Base-by-base conservation (phyloP, 2,888 invertebrate species). In the Drosophila borborema region DNA sequence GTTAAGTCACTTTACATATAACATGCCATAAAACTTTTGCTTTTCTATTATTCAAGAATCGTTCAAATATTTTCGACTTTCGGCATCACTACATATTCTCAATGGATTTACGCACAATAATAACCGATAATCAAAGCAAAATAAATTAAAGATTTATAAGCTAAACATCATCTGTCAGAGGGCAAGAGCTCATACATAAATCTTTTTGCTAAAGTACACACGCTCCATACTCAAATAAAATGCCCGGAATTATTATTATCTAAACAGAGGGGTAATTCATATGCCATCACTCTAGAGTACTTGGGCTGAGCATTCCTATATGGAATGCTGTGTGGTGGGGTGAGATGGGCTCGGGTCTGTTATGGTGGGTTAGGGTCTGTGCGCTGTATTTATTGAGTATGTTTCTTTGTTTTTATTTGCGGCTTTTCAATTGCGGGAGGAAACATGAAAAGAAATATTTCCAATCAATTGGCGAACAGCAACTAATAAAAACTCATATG, bases 371-470 rank as follows among this genome's bases (percentile, higher is more conserved):
- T 9, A 28, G 36, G 38, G 53, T 31, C 45, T 23, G 55, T 12
- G 34, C 14, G 16, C 28, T 40, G 48, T 70, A 51, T 67, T 63
- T 81, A 61, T 81, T 49, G 63, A 59, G 45, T 56, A 70, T 68
- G 58, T 56, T 81, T 65, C 55, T 64, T 68, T 77, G 64, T 69
- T 61, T 73, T 68, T 80, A 82, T 78, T 78, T 73, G 56, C 53
- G 74, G 80, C 73, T 77, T 84, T 74, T 76, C 74, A 67, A 78
- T 69, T 77, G 69, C 75, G 43, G 43, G 18, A 48, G 80, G 16
- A 66, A 74, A 89, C 89, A 87, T 89, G 87, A 86, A 89, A 86
- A 81, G 87, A 82, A 87, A 86, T 87, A 87, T 89, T 89, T 86
- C 81, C 86, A 86, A 89, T 86, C 86, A 86, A 86, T 86, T 86